Base-by-base conservation (phyloP, 2,888 invertebrate species). In the Eristalis arbustorum region DNA sequence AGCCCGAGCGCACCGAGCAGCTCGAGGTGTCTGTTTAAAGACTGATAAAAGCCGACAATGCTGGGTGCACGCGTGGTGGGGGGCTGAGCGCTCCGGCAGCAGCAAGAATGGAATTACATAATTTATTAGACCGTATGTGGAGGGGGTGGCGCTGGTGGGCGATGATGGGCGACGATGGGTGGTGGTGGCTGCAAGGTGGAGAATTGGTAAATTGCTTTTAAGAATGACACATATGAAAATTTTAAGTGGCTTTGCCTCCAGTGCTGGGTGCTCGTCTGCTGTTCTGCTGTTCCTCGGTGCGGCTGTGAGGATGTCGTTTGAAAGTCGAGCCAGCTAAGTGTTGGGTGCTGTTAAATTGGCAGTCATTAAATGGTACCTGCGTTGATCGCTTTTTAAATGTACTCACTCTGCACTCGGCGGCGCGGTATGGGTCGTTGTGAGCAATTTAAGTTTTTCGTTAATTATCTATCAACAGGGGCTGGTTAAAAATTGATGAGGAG, bases 131-230 rank as follows among this genome's bases (percentile, higher is more conserved):
- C 57, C 40, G 34, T 71, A 63, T 59, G 67, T 22, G 25, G 66
- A 40, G 59, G 59, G n/a, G n/a, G 40, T n/a, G 49, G n/a, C 49
- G n/a, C 4, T 31, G 31, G 31, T 31, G 8, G 31, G 31, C 31
- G 31, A 31, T 31, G 31, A 31, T 31, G 31, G 31, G 31, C 31
- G 31, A n/a, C n/a, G n/a, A 14, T n/a, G 42, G 42, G 42, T 37
- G 42, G 42, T 37, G 42, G 14, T 57, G 28, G 40, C 18, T 23
- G n/a, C 28, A 49, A n/a, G 18, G 18, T 59, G 61, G 61, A 49
- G 68, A 72, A 81, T 84, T 84, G 72, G 76, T 64, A 64, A 84
- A 80, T 84, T 80, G 76, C 84, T 77, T 80, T 80, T 64, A 84
- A 73, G 67, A 76, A 76, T 77, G 84, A 76, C 76, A 73, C 40